Evolutionary conservation across 2,888 invertebrate species (phyloP), one percentile per base, ranked within the genome.

Genomic region (Spialia ferax): DNA sequence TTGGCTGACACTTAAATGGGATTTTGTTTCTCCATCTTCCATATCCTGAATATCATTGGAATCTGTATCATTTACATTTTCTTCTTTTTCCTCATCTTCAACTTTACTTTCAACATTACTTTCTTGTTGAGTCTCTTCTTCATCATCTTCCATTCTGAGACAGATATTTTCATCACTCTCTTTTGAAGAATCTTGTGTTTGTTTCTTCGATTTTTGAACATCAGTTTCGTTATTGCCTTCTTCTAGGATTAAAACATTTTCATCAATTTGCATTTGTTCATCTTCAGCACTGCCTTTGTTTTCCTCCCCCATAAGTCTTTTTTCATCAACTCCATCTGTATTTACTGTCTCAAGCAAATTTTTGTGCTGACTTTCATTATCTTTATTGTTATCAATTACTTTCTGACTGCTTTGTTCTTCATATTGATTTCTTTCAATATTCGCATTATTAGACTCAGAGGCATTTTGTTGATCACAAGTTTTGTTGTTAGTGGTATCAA

Each of bases 121-220:
- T 48, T 48, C 48, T 20, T 48, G 20, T 48, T 20, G 48, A 18
- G 18, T 18, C 22, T 48, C 48, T 4, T 48, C 48, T 48, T 48
- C 48, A 20, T 48, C 20, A 5, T 48, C 48, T 20, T 48, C 48
- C 48, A 48, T 48, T 48, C 48, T 48, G 4, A 48, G 20, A 11
- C 48, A 20, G 4, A 48, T 48, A 48, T 48, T 5, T 20, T 48
- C 48, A 11, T 48, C 48, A 48, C 20, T 48, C 10, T 48, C 20
- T 11, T 48, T 20, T 7, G 18, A 45, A 2, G 4, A 4, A 48
- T 48, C 11, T 48, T 48, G 20, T 11, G 20, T 48, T 11, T 48
- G 20, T 48, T 48, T 20, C 11, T 48, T 20, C 4, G 48, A 11
- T 48, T 48, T 15, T 48, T 13, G 20, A 1, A 48, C 20, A 20